Percentiles rank a stretch among this genome's conserved stretches.
These are phyloP conservation scores for Clitarchus hookeri DNA, from an alignment of 2,888 invertebrate species.

Conservation along the genomic window DNA sequence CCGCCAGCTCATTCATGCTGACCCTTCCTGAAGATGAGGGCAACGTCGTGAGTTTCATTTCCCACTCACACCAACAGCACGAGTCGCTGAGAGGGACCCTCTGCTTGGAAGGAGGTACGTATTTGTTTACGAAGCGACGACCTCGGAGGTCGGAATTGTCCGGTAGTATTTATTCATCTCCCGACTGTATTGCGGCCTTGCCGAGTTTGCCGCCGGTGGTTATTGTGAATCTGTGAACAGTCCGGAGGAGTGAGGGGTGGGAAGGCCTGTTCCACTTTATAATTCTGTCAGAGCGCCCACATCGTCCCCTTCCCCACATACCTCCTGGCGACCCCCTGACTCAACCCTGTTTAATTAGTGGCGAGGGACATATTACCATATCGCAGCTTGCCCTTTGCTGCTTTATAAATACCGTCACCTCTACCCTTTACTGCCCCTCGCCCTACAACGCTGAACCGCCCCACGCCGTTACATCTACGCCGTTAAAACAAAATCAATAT, in stretches of 20 bases:
- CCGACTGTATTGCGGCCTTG: constrained; percentile 17
- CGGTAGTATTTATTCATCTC: background rate
- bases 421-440: constrained; percentile 33
- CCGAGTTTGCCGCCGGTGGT: background rate
- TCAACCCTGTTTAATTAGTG: constrained; percentile 41
- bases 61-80: background rate
- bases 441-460: background rate
- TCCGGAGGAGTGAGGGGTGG: background rate
- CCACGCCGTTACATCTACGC: constrained; percentile 37
- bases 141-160: too few species aligned
- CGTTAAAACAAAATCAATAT: constrained; percentile 41
- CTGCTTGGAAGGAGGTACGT: too few species aligned
- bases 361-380: constrained; percentile 42
- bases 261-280: constrained; percentile 36
- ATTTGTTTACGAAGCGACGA: too few species aligned
- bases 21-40: too few species aligned
- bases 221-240: constrained; percentile 31
- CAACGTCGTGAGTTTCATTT: too few species aligned
- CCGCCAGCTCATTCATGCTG: too few species aligned
- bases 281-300: constrained; percentile 40
- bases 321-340: background rate
- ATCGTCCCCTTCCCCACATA: constrained; percentile 11
- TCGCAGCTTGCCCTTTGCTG: constrained; percentile 42
- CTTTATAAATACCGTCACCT: constrained; percentile 40
- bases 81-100: too few species aligned